phyloP scores from a whole-genome alignment of 2,888 invertebrate genomes.

The Eupithecia tripunctaria region DNA sequence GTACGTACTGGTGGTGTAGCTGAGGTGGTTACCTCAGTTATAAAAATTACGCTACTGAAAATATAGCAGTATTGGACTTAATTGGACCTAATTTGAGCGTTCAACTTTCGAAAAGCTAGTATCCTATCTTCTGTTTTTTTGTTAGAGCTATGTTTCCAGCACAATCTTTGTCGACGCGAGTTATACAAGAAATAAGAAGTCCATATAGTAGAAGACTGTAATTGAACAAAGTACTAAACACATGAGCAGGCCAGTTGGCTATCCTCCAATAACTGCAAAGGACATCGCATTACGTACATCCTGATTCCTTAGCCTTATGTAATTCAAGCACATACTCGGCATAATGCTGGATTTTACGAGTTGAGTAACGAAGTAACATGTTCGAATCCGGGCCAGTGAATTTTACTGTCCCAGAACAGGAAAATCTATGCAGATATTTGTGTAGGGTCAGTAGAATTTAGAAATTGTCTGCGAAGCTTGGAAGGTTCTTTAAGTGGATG shows the following conservation, averaged over 20 bases:
- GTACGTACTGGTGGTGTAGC: too few species aligned
- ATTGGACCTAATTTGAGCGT: too few species aligned
- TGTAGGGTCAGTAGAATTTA: background rate
- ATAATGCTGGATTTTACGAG: background rate
- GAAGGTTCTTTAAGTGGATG: background rate
- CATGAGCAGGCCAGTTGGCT: slow-evolving; percentile 12
- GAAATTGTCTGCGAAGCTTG: too few species aligned
- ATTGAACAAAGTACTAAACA: slow-evolving; percentile 1
- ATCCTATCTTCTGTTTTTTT: too few species aligned
- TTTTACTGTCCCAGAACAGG: background rate
- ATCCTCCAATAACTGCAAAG: slow-evolving; percentile 13
- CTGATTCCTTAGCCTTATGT: slow-evolving; percentile 12
- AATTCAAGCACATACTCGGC: slow-evolving; percentile 2
- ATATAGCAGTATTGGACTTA: too few species aligned
- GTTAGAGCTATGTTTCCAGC: too few species aligned
- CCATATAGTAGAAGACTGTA: background rate
- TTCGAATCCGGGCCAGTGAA: background rate
- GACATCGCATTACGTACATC: slow-evolving; percentile 9
- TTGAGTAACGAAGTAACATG: background rate
- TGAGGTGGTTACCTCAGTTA: too few species aligned
- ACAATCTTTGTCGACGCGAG: background rate
- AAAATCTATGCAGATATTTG: slow-evolving; percentile 6
- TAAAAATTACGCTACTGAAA: too few species aligned
- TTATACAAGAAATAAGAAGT: background rate
- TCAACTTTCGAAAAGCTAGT: too few species aligned